These are phyloP conservation scores for Lasioglossum pauxillum DNA, from an alignment of 2,888 invertebrate species.

Conservation along the genomic window DNA sequence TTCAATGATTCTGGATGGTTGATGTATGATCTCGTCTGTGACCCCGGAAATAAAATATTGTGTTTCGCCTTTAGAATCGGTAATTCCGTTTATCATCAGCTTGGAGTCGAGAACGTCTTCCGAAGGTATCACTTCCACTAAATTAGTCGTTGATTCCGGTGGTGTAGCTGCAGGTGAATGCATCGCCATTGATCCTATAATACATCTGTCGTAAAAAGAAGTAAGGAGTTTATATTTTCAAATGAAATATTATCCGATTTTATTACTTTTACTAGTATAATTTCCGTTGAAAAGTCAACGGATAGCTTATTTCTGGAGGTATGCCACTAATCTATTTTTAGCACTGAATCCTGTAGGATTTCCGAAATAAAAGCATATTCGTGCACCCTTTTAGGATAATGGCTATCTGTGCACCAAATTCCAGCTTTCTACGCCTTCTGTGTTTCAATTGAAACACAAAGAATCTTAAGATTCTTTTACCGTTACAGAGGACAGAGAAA, in stretches of 20 bases:
- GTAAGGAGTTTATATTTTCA: conserved; percentile 3
- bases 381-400: no score
- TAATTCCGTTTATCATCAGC: conserved; percentile 68
- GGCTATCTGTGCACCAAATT: no score
- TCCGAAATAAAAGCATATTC: no score
- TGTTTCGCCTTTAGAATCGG: conserved; percentile 66
- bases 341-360: no score
- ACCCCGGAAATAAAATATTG: conserved; percentile 72
- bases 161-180: conserved; percentile 75
- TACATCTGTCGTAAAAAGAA: conserved; percentile 58
- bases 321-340: no score
- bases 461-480: no score
- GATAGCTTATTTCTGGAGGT: no score
- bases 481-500: no score
- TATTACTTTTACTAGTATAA: neutral
- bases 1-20: conserved; percentile 60
- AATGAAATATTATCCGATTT: neutral
- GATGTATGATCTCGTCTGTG: conserved; percentile 64
- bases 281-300: no score
- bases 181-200: conserved; percentile 76
- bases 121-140: conserved; percentile 71
- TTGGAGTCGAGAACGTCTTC: conserved; percentile 65
- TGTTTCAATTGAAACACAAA: no score
- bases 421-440: no score
- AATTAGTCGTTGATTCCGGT: conserved; percentile 65